A percentile compares a stretch with the other conserved stretches of the same genome.
Evolutionary conservation across 1,140 invertebrate genomes (phyloP).

Genomic region (Copidosoma floridanum): DNA sequence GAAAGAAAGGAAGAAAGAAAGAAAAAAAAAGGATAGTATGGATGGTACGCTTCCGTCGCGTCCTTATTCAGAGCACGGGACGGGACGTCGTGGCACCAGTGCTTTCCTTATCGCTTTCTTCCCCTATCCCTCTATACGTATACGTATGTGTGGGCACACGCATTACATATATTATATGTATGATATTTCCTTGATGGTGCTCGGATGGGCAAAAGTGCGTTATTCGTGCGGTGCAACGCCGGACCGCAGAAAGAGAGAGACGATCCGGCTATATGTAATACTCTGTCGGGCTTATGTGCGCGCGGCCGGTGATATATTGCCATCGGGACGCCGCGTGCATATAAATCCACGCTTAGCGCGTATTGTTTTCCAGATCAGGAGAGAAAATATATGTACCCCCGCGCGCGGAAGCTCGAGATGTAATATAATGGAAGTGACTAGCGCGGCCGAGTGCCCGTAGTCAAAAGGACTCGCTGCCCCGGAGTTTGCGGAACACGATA

Average conservation of each 20-base stretch:
- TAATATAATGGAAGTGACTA: too few relatives aligned
- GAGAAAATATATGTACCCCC: conserved; percentile 51
- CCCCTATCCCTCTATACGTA: conserved; percentile 18
- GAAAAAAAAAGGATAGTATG: conserved; percentile 41
- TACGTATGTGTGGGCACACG: neutral
- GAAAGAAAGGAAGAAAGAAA: conserved; percentile 13
- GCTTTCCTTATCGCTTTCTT: conserved; percentile 23
- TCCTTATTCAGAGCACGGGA: conserved; percentile 49
- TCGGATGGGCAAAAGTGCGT: too few relatives aligned
- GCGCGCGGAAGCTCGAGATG: conserved; percentile 1
- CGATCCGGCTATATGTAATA: too few relatives aligned
- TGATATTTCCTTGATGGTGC: too few relatives aligned
- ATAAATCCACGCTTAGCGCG: conserved; percentile 51
- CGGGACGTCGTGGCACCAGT: conserved; percentile 24
- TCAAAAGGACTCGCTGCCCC: conserved; percentile 6
- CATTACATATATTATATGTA: too few relatives aligned
- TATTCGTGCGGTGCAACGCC: too few relatives aligned
- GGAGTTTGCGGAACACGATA: neutral
- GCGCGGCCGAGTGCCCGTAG: neutral
- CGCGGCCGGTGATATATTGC: conserved; percentile 47
- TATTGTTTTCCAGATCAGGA: conserved; percentile 57
- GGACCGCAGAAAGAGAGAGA: conserved; percentile 14
- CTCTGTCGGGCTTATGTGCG: conserved; percentile 12
- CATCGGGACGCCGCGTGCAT: conserved; percentile 36
- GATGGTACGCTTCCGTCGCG: conserved; percentile 46